Conservation (phyloP, 2,113 vertebrate genomes). For the Stegostoma tigrinum region DNA sequence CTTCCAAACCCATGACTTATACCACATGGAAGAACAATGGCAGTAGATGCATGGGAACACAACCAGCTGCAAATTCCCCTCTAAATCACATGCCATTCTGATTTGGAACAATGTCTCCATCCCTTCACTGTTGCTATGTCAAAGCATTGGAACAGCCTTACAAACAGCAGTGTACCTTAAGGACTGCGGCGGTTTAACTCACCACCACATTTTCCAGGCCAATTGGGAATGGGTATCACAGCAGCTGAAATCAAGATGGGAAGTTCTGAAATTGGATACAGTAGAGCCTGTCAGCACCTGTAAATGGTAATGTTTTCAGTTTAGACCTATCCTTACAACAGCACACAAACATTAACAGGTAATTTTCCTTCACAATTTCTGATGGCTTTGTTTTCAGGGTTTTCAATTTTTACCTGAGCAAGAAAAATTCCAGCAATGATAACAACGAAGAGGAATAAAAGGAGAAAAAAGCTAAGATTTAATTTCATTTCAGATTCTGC, state of each 20-base stretch:
- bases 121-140: too few relatives aligned
- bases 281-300: not conserved
- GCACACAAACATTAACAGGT: not conserved
- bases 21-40: too few relatives aligned
- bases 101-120: too few relatives aligned
- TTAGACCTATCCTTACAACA: not conserved
- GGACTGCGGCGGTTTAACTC: not conserved
- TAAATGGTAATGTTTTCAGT: not conserved
- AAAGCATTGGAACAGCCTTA: too few relatives aligned
- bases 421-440: not conserved
- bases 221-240: not conserved
- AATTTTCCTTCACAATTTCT: not conserved
- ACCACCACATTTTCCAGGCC: not conserved
- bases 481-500: not conserved
- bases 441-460: not conserved
- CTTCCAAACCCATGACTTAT: too few relatives aligned
- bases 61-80: too few relatives aligned
- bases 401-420: not conserved
- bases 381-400: not conserved
- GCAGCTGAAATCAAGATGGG: not conserved
- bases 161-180: not conserved
- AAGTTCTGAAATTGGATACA: not conserved
- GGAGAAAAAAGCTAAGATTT: not conserved
- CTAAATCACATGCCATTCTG: too few relatives aligned
- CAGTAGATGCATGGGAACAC: too few relatives aligned